A percentile compares a stretch with the other conserved stretches of the same genome.
These are phyloP conservation scores for Microtus richardsoni DNA, from an alignment of 2,113 vertebrate species.

Conservation along the genomic window DNA sequence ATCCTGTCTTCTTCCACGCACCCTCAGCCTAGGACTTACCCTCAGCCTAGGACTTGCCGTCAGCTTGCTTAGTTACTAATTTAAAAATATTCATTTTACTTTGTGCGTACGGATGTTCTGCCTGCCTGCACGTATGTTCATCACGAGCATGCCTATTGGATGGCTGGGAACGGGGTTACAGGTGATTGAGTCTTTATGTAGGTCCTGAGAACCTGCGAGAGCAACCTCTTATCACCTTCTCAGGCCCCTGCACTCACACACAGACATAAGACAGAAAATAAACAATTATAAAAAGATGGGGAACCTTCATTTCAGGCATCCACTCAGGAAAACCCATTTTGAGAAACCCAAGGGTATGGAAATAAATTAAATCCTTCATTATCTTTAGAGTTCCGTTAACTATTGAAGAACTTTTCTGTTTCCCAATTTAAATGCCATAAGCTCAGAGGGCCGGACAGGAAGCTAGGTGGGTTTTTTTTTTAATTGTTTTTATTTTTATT, in stretches of 20 bases:
- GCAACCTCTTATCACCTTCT: background rate
- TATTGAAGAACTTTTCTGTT: background rate
- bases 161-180: background rate
- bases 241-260: background rate
- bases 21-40: no score
- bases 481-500: no score
- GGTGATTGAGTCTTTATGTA: no score
- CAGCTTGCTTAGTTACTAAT: background rate
- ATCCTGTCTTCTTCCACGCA: no score
- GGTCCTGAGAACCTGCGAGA: background rate
- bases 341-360: conserved; percentile 24
- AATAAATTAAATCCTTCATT: conserved; percentile 10
- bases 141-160: background rate
- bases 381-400: background rate
- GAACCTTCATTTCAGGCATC: background rate
- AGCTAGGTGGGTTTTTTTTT: background rate
- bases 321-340: conserved; percentile 6
- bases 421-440: background rate
- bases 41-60: background rate
- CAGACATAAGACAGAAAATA: background rate
- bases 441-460: background rate
- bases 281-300: background rate
- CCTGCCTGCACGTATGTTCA: background rate
- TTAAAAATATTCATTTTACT: background rate
- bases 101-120: background rate